Conservation (phyloP, 1,140 invertebrate species). For the Scaptomyza hsui region DNA sequence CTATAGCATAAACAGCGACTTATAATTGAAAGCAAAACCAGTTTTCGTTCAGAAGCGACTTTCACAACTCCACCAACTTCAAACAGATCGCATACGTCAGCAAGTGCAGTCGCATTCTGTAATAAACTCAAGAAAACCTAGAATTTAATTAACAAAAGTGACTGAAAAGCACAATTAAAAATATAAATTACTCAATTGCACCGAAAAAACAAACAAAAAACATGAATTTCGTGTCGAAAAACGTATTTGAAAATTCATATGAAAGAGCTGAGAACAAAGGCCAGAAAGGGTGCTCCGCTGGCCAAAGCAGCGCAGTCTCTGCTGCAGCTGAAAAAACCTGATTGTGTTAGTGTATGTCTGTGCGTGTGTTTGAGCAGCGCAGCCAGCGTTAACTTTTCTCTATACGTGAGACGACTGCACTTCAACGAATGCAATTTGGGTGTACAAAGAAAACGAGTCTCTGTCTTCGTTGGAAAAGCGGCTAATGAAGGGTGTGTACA, state of each 20-base stretch:
- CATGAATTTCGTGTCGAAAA: slow-evolving; percentile 15
- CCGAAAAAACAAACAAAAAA: background rate
- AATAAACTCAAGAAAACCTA: background rate
- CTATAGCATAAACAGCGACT: background rate
- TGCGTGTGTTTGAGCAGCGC: slow-evolving; percentile 44
- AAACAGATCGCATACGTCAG: slow-evolving; percentile 38
- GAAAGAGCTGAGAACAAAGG: slow-evolving; percentile 41
- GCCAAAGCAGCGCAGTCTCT: slow-evolving; percentile 45
- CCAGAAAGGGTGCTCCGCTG: slow-evolving; percentile 60
- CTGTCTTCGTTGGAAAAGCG: slow-evolving; percentile 58
- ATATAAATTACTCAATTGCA: background rate
- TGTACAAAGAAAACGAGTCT: slow-evolving; percentile 78
- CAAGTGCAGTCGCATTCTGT: slow-evolving; percentile 33
- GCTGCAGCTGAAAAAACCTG: slow-evolving; percentile 58
- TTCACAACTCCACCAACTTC: slow-evolving; percentile 14
- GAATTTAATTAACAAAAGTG: background rate
- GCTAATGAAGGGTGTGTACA: slow-evolving; percentile 66
- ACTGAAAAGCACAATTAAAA: background rate
- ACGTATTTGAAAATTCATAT: slow-evolving; percentile 26
- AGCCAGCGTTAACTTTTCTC: slow-evolving; percentile 70
- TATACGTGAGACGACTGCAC: slow-evolving; percentile 52
- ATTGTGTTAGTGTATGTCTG: slow-evolving; percentile 30
- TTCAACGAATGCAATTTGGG: slow-evolving; percentile 50
- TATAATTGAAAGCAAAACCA: slow-evolving; percentile 29
- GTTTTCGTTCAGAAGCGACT: slow-evolving; percentile 33